Base-by-base conservation (phyloP, 2,113 vertebrate genomes). In the Toxostoma redivivum region DNA sequence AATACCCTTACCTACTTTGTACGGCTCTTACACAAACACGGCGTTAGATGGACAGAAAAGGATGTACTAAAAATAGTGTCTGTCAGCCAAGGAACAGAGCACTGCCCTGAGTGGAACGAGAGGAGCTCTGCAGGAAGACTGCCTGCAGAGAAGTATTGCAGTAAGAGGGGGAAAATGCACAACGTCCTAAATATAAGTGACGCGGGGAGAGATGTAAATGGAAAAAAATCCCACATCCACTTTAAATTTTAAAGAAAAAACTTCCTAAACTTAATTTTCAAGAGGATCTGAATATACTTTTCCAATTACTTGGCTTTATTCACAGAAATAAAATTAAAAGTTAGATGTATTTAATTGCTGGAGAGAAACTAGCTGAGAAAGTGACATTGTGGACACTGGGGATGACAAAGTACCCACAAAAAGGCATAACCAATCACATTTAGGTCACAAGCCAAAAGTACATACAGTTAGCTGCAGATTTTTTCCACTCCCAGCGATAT, bases 31-130 rank as follows among this genome's bases (percentile, higher is more conserved):
- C 69, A 95, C 92, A 96, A 96, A 96, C 93, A 95, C 44, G 3
- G 92, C 20, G 40, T 79, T 84, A 91, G 92, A 86, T 57, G 91
- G 92, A 96, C 92, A 93, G 94, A 96, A 93, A 96, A 93, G 86
- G 93, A 96, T 95, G 76, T 86, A 78, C 95, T 95, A 97, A 96
- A 95, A 95, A 94, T 96, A 96, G 88, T 22, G 47, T 15, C 85
- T 0, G 9, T 56, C 76, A 81, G 85, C 76, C 71, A 92, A 90
- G 88, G 22, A 88, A 71, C 73, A 91, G 87, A 82, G 42, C 92
- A 47, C 56, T 94, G 95, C 79, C 85, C 84, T 25, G 10, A 61
- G 86, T 44, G 60, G 92, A 95, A 90, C 1, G 25, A 88, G 42
- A 33, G 66, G 67, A 94, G 60, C 50, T 82, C 58, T 72, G 62